These are phyloP conservation scores for Panthera tigris DNA, from an alignment of 2,113 vertebrate genomes.

Conservation along the genomic window DNA sequence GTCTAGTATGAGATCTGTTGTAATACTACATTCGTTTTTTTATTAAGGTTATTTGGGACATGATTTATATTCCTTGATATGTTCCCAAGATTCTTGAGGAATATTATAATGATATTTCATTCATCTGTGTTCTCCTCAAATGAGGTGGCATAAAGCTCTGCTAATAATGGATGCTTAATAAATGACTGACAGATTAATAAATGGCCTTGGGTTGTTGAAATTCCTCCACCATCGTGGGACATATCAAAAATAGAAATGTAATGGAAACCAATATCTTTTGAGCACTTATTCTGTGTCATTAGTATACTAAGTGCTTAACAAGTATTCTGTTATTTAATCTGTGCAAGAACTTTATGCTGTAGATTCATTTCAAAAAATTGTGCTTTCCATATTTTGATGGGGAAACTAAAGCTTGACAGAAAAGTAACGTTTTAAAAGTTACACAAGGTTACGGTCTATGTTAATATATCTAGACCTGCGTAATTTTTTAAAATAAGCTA, in stretches of 20 bases:
- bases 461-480: background rate
- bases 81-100: background rate
- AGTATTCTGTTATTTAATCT: background rate
- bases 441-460: background rate
- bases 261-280: background rate
- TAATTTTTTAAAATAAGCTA: background rate
- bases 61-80: background rate
- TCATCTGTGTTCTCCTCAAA: background rate
- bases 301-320: background rate
- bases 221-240: background rate
- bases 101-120: background rate
- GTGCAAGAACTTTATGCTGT: background rate
- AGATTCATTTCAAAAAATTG: background rate
- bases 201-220: background rate
- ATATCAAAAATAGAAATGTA: background rate
- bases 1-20: background rate
- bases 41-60: background rate
- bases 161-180: background rate
- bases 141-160: background rate
- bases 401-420: background rate
- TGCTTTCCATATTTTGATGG: background rate
- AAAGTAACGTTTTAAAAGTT: background rate
- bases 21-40: background rate
- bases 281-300: background rate
- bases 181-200: background rate